Conservation (phyloP, 2,113 vertebrate genomes). For the Suncus etruscus region DNA sequence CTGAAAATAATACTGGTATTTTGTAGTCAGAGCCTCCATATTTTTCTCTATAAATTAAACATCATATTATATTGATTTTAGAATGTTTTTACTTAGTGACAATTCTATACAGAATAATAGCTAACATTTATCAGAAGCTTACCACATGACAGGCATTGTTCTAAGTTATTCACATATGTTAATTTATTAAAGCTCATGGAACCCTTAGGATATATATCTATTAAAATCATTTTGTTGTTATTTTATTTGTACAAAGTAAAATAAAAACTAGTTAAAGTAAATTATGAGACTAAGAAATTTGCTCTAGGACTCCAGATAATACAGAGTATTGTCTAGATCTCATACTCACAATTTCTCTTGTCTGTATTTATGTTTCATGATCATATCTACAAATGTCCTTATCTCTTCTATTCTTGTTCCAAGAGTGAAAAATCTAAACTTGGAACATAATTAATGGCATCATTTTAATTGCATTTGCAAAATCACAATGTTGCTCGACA, state of each 20-base stretch:
- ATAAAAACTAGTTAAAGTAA: background rate
- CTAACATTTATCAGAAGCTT: constrained; percentile 29
- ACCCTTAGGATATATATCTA: background rate
- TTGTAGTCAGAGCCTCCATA: background rate
- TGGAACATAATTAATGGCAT: background rate
- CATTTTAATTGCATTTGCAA: constrained; percentile 28
- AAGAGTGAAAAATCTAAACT: background rate
- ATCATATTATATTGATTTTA: constrained; percentile 4
- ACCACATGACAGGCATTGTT: background rate
- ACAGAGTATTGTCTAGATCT: background rate
- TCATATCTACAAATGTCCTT: background rate
- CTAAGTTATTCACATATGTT: background rate
- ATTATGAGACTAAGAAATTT: background rate
- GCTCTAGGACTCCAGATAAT: background rate
- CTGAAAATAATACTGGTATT: background rate
- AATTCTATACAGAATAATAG: constrained; percentile 36
- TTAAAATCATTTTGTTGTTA: background rate
- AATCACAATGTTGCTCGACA: background rate
- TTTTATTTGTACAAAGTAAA: background rate
- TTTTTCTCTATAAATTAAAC: constrained; percentile 41
- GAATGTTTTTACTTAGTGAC: constrained; percentile 28
- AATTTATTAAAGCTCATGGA: background rate
- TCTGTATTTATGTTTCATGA: background rate
- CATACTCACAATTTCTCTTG: background rate
- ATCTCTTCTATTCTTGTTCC: background rate